These are phyloP conservation scores for Mirounga angustirostris DNA, from an alignment of 2,113 vertebrate genomes.

Conservation along the genomic window DNA sequence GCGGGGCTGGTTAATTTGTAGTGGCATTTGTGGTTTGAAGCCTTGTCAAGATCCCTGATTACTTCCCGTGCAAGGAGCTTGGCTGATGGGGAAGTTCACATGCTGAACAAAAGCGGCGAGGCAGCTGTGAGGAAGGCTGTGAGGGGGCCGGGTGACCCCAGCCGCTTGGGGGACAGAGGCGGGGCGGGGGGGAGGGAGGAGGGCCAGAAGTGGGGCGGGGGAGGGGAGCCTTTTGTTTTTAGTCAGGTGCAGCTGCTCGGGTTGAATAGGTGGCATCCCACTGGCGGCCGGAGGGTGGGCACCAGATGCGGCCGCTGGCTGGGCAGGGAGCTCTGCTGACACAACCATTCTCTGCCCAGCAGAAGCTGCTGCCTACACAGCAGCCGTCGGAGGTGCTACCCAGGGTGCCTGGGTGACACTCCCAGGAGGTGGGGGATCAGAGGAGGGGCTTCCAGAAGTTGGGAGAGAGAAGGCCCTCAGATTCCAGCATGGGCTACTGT, in stretches of 20 bases:
- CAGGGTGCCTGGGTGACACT: constrained; percentile 27
- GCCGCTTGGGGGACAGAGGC: constrained; percentile 52
- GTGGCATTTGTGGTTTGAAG: constrained; percentile 85
- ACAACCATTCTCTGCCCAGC: constrained; percentile 62
- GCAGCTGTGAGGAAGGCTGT: constrained; percentile 68
- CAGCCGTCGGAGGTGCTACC: constrained; percentile 50
- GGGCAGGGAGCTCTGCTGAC: constrained; percentile 58
- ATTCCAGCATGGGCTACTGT: not conserved
- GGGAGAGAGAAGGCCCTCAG: not conserved
- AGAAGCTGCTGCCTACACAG: constrained; percentile 24
- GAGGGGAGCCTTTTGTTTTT: constrained; percentile 67
- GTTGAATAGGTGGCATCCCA: constrained; percentile 78
- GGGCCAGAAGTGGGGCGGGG: not conserved
- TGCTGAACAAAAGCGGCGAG: constrained; percentile 77
- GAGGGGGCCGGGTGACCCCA: constrained; percentile 61
- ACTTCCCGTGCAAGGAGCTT: constrained; percentile 78
- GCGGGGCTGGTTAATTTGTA: constrained; percentile 83
- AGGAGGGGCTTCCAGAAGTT: constrained; percentile 39
- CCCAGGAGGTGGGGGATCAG: not conserved
- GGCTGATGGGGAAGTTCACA: constrained; percentile 80
- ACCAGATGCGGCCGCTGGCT: constrained; percentile 67
- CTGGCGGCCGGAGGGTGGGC: constrained; percentile 48
- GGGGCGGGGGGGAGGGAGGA: not conserved
- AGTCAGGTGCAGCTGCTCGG: constrained; percentile 74
- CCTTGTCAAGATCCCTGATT: constrained; percentile 82